These are phyloP conservation scores for Pogonocherus hispidulus DNA, from an alignment of 2,888 invertebrate genomes.

Conservation along the genomic window DNA sequence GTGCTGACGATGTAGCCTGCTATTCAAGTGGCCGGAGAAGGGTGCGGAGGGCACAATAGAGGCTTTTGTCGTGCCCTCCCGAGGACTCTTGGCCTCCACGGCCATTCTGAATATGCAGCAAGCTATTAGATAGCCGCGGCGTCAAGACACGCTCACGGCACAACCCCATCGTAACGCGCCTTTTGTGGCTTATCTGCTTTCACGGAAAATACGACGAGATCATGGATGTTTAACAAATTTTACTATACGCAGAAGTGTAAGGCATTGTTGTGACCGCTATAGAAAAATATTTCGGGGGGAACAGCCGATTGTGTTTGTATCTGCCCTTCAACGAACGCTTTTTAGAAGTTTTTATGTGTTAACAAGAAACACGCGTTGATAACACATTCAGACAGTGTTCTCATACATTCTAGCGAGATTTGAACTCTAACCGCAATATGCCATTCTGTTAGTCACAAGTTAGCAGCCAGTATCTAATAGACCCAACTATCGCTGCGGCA, in stretches of 20 bases:
- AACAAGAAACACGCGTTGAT: neutral
- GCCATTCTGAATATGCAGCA: slow-evolving; percentile 56
- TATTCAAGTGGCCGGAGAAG: slow-evolving; percentile 63
- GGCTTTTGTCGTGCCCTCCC: slow-evolving; percentile 63
- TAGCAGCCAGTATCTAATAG: no score
- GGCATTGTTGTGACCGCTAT: slow-evolving; percentile 13
- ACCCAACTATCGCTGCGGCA: no score
- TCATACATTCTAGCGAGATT: no score
- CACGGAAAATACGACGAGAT: slow-evolving; percentile 26
- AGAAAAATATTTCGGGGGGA: slow-evolving; percentile 7
- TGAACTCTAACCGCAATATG: no score
- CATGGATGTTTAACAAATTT: slow-evolving; percentile 28
- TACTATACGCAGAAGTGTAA: slow-evolving; percentile 15
- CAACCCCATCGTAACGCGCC: slow-evolving; percentile 7
- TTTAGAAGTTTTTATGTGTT: neutral
- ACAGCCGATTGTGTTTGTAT: neutral
- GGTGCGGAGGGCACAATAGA: slow-evolving; percentile 58
- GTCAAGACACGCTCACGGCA: slow-evolving; percentile 21
- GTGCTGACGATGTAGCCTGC: slow-evolving; percentile 65
- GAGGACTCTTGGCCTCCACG: slow-evolving; percentile 55
- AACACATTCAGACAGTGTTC: neutral
- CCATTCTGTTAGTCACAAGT: no score
- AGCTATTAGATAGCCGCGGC: slow-evolving; percentile 33
- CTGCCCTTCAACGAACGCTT: neutral
- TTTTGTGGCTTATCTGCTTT: slow-evolving; percentile 32